Percentiles rank a stretch among this genome's conserved stretches.
Conservation (phyloP, 1,140 invertebrate genomes). For the Euura saliciscinereae region DNA sequence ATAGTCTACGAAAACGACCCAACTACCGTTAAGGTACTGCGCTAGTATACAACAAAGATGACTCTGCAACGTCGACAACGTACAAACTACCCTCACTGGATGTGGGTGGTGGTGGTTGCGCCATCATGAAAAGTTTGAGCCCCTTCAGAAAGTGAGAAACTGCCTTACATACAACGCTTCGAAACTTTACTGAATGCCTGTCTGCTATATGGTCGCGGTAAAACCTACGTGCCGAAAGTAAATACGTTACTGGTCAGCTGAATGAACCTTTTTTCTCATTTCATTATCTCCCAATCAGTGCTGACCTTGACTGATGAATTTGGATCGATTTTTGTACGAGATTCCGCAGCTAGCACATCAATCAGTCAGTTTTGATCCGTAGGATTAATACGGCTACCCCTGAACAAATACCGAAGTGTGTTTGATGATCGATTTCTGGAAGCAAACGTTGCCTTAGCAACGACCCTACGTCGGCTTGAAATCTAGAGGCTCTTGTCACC, state of each 20-base stretch:
- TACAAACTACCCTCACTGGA: not conserved
- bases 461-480: too few species aligned
- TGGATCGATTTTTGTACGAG: not conserved
- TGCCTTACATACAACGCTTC: constrained; percentile 5
- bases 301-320: not conserved
- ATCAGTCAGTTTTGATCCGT: too few species aligned
- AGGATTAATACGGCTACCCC: too few species aligned
- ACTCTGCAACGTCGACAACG: not conserved
- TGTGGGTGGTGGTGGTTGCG: not conserved
- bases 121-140: constrained; percentile 1
- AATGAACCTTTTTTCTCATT: constrained; percentile 18
- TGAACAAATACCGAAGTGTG: not conserved
- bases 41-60: not conserved
- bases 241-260: not conserved
- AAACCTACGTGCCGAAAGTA: not conserved
- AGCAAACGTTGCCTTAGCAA: too few species aligned
- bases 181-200: not conserved
- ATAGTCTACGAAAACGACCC: too few species aligned
- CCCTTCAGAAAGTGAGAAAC: constrained; percentile 4
- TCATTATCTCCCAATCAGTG: too few species aligned
- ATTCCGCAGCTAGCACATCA: too few species aligned
- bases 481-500: too few species aligned
- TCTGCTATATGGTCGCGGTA: too few species aligned
- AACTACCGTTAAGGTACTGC: too few species aligned
- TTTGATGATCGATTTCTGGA: constrained; percentile 5